Conservation (phyloP, 2,113 vertebrate genomes). For the Pteruthius melanotis region DNA sequence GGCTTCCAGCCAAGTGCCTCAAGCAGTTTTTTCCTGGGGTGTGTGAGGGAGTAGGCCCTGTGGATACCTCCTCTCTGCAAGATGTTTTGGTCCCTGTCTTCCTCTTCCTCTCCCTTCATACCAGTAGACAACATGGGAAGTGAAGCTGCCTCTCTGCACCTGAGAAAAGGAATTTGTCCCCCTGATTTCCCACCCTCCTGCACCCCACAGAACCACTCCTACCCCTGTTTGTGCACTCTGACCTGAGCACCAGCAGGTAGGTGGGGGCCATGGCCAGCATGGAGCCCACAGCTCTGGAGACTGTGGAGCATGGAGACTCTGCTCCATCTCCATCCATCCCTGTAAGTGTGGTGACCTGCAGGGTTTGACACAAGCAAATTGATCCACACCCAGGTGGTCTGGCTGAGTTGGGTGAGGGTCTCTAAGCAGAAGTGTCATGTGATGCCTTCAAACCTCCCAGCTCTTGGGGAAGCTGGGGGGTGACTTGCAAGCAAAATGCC, state of each 20-base stretch:
- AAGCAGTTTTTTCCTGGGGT: background rate
- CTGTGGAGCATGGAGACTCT: too few species aligned
- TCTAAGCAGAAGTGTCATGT: background rate
- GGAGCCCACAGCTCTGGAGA: accelerated
- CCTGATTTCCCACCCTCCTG: background rate
- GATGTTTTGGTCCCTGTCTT: background rate
- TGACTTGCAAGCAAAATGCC: background rate
- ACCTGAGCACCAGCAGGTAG: background rate
- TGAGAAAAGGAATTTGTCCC: background rate
- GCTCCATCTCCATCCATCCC: accelerated
- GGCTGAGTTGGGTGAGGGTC: background rate
- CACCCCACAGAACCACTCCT: background rate
- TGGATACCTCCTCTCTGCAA: background rate
- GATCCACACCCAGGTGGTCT: background rate
- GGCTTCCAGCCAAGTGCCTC: background rate
- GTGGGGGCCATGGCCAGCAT: background rate
- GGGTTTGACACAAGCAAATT: background rate
- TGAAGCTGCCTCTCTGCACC: background rate
- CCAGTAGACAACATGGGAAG: background rate
- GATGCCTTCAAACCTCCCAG: background rate
- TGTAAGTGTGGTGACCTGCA: background rate
- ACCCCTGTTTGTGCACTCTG: background rate
- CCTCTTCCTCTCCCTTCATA: background rate
- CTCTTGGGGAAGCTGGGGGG: background rate
- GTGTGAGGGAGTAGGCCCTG: background rate